Percentiles rank a stretch among this genome's conserved stretches.
phyloP scores from a whole-genome alignment of 64 coral and sea anemone genomes.

The Actinia tenebrosa region DNA sequence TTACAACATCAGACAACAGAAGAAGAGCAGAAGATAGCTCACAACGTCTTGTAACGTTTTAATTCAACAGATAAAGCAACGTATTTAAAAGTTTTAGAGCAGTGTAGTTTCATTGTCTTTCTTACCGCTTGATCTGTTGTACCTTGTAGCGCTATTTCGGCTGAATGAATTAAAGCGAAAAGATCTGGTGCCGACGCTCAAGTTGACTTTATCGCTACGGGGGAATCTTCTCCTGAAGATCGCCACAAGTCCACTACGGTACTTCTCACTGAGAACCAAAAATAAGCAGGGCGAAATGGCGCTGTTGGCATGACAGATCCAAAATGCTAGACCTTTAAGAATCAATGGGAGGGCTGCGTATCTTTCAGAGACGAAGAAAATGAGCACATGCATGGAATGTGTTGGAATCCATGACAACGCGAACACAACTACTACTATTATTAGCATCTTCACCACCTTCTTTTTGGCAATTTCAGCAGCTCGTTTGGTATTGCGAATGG shows the following conservation, averaged over 20 bases:
- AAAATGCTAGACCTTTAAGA: slow-evolving; percentile 46
- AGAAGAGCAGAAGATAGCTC: too few relatives aligned
- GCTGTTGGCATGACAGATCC: slow-evolving; percentile 76
- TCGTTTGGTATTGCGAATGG: slow-evolving; percentile 34
- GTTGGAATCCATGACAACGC: slow-evolving; percentile 72
- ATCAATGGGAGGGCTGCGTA: slow-evolving; percentile 30
- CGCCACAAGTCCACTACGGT: neutral
- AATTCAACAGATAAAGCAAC: neutral
- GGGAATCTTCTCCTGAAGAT: neutral
- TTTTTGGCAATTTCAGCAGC: slow-evolving; percentile 57
- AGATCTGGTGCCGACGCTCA: neutral
- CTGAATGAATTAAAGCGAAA: neutral
- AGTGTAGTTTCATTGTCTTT: slow-evolving; percentile 3
- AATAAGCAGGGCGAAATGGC: slow-evolving; percentile 68
- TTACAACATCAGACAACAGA: too few relatives aligned
- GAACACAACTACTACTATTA: slow-evolving; percentile 62
- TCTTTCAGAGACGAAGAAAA: slow-evolving; percentile 36
- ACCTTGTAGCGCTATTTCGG: neutral
- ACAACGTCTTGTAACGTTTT: neutral
- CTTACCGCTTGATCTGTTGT: slow-evolving; percentile 8
- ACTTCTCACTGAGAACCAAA: slow-evolving; percentile 31
- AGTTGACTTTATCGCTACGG: neutral
- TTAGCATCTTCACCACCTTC: slow-evolving; percentile 78
- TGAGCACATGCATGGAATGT: slow-evolving; percentile 64
- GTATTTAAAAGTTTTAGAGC: neutral